Evolutionary conservation across 2,797 vertebrate genomes (phyloP), one percentile per base, ranked within the genome.

Genomic region (Sebastes aleutianus): DNA sequence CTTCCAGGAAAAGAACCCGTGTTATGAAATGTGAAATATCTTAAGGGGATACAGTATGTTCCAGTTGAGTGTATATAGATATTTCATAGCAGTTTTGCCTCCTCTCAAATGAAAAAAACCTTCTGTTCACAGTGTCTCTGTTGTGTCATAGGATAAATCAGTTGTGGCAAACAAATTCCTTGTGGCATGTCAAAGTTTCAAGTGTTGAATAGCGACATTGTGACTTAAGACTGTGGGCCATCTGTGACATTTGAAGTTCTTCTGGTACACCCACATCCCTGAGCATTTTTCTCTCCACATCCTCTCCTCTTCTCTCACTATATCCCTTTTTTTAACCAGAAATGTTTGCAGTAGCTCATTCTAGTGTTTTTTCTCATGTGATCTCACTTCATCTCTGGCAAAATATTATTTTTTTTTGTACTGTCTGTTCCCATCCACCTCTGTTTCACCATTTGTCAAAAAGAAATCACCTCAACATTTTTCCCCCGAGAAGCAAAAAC

Each of bases 211-310:
- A 32, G n/a, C 32, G 47, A 5, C 64, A 76, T 72, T 84, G 68
- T 83, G 73, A 71, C 22, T 75, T 47, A 1, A 68, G 47, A 27
- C 81, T 70, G 53, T 31, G 26, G 67, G 62, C 68, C 80, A 63
- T 79, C 13, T 72, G 68, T 75, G 80, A 80, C 76, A 74, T 82
- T 74, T 82, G 29, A 53, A 78, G 68, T 27, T 71, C 36, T 67
- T 34, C 34, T 58, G 31, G 34, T 59, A 64, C 74, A 24, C 16
- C 32, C 63, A 82, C 70, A 43, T 57, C 58, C 71, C 53, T 3
- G 39, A 80, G 70, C 43, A 9, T 64, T 76, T 64, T 76, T 47
- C n/a, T 67, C 57, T 83, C 56, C 6, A 79, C 56, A 62, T 24
- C 70, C 29, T 50, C 50, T 65, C 10, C 20, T 73, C 65, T 57